phyloP scores from a whole-genome alignment of 2,113 vertebrate species.

The Bettongia penicillata region DNA sequence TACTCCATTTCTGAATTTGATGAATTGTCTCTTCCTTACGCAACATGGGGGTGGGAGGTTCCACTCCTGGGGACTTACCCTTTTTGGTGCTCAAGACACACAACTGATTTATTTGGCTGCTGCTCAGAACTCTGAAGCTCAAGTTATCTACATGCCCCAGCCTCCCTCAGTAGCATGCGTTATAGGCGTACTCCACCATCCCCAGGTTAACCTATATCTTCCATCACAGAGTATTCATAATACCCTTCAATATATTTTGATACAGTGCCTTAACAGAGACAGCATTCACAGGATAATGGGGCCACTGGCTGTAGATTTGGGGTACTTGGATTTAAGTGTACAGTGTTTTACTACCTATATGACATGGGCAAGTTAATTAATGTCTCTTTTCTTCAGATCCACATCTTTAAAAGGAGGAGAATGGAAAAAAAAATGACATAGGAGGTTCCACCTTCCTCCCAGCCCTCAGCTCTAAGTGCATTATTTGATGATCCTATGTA shows the following conservation, averaged over 20 bases:
- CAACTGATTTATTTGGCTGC: not conserved
- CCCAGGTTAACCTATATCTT: accelerated
- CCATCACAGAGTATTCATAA: not conserved
- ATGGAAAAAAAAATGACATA: not conserved
- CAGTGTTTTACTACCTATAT: not conserved
- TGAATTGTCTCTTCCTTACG: not conserved
- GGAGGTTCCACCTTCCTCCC: not conserved
- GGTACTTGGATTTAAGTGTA: not conserved
- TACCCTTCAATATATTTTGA: not conserved
- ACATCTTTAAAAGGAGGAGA: not conserved
- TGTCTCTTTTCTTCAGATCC: not conserved
- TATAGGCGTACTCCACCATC: not conserved
- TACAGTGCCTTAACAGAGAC: not conserved
- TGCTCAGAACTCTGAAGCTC: not conserved
- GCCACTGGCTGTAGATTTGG: not conserved
- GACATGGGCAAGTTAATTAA: not conserved
- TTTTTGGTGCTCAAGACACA: not conserved
- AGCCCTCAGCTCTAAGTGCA: no score
- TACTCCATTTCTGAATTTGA: not conserved
- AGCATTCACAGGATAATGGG: not conserved
- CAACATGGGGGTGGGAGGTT: not conserved
- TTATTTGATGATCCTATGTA: no score
- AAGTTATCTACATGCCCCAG: not conserved
- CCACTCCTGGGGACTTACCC: not conserved
- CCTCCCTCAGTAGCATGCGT: not conserved